Evolutionary conservation across 2,797 vertebrate genomes (phyloP).

Genomic region (Argentina silus): DNA sequence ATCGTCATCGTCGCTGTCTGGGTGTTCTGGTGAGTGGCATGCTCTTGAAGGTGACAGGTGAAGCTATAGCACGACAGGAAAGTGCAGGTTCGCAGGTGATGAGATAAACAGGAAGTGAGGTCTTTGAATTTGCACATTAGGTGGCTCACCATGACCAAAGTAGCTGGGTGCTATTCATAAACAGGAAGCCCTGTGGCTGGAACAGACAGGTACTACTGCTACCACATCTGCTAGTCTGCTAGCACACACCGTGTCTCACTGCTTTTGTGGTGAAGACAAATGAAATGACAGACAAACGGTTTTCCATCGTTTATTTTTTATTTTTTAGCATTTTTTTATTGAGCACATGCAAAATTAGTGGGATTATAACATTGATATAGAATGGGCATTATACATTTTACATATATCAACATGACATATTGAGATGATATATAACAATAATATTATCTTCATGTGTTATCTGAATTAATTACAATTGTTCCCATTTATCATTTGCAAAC

Average conservation of each 20-base stretch:
- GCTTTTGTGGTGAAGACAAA: slow-evolving; percentile 24
- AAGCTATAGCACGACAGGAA: slow-evolving; percentile 44
- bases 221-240: slow-evolving; percentile 55
- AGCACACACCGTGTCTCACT: slow-evolving; percentile 36
- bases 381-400: too few species aligned
- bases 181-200: slow-evolving; percentile 74
- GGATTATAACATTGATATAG: too few species aligned
- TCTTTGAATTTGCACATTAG: slow-evolving; percentile 38
- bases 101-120: slow-evolving; percentile 67
- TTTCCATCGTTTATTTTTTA: too few species aligned
- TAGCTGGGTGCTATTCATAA: slow-evolving; percentile 64
- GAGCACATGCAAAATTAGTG: too few species aligned
- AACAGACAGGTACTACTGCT: slow-evolving; percentile 52
- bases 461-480: slow-evolving; percentile 7
- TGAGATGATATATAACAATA: too few species aligned
- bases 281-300: too few species aligned
- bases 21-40: slow-evolving; percentile 74
- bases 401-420: too few species aligned
- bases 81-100: slow-evolving; percentile 12
- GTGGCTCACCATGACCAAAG: slow-evolving; percentile 56
- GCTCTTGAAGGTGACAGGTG: slow-evolving; percentile 19
- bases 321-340: too few species aligned
- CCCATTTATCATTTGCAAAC: slow-evolving; percentile 15
- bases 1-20: slow-evolving; percentile 54
- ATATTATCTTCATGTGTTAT: too few species aligned